Evolutionary conservation across 1,140 invertebrate genomes (phyloP).

Genomic region (Drosophila watanabei): DNA sequence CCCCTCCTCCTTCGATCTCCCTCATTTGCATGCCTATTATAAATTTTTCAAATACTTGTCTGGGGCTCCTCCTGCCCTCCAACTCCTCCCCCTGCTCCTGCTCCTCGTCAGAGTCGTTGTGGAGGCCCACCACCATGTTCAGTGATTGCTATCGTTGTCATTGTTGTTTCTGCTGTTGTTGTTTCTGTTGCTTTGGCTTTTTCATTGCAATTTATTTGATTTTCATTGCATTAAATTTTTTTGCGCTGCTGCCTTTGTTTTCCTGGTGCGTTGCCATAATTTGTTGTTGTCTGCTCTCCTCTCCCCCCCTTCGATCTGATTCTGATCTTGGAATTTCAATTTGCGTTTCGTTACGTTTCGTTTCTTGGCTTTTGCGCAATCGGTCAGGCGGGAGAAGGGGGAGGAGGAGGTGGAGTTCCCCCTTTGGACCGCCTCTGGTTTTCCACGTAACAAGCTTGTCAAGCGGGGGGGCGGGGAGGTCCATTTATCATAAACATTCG

Average conservation of each 20-base stretch:
- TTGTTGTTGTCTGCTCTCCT: conserved; percentile 33
- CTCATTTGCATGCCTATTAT: conserved; percentile 74
- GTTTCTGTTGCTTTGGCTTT: conserved; percentile 37
- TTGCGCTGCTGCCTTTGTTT: conserved; percentile 42
- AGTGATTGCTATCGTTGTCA: conserved; percentile 77
- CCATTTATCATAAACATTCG: conserved; percentile 76
- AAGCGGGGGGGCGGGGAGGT: background rate
- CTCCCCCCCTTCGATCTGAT: conserved; percentile 53
- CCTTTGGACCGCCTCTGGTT: background rate
- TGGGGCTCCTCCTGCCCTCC: conserved; percentile 29
- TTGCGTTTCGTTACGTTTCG: conserved; percentile 54
- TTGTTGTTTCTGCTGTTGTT: conserved; percentile 48
- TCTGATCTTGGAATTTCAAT: conserved; percentile 80
- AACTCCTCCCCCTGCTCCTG: background rate
- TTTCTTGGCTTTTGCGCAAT: conserved; percentile 43
- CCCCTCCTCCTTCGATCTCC: background rate
- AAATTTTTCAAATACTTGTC: conserved; percentile 79
- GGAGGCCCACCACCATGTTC: conserved; percentile 73
- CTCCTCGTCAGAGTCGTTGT: conserved; percentile 6
- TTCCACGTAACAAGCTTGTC: conserved; percentile 63
- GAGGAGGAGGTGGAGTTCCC: background rate
- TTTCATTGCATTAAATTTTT: conserved; percentile 80
- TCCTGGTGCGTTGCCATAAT: conserved; percentile 53
- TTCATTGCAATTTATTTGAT: conserved; percentile 82
- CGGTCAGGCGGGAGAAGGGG: background rate